A percentile compares a stretch with the other conserved stretches of the same genome.
These are phyloP conservation scores for Onthophagus taurus DNA, from an alignment of 1,140 invertebrate species.

Conservation along the genomic window DNA sequence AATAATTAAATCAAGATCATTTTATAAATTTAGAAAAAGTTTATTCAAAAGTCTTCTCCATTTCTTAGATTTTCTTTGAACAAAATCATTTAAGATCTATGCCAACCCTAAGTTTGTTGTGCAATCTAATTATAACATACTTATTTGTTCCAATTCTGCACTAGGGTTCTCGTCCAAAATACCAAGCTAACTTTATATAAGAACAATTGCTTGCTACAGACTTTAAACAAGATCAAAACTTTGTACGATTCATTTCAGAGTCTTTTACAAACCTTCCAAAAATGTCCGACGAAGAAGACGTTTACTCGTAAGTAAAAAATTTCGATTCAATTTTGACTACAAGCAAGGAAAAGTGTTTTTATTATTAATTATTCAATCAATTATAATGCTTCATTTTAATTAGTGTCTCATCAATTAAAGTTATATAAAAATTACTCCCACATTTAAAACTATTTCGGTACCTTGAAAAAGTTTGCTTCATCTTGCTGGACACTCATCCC, in stretches of 20 bases:
- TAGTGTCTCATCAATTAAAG: too few species aligned
- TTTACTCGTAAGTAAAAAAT: slow-evolving; percentile 54
- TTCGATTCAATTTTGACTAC: slow-evolving; percentile 5
- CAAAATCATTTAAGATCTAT: not conserved
- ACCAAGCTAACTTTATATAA: slow-evolving; percentile 2
- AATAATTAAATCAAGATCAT: not conserved
- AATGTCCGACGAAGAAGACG: slow-evolving; percentile 66
- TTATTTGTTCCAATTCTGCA: not conserved
- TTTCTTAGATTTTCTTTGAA: not conserved
- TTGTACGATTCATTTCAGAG: slow-evolving; percentile 20
- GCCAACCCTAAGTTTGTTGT: too few species aligned
- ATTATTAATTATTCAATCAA: not conserved
- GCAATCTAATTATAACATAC: not conserved
- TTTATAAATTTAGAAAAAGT: not conserved
- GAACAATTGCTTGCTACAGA: not conserved
- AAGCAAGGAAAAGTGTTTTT: not conserved
- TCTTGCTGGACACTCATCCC: too few species aligned
- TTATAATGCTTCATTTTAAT: too few species aligned
- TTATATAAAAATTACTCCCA: not conserved
- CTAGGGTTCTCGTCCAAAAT: not conserved
- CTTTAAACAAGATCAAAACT: slow-evolving; percentile 11
- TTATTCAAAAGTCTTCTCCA: not conserved
- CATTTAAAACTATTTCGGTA: not conserved
- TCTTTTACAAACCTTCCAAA: slow-evolving; percentile 37
- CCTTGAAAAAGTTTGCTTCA: too few species aligned